These are phyloP conservation scores for Caenorhabditis japonica DNA, from an alignment of 2,888 invertebrate species.

Conservation along the genomic window DNA sequence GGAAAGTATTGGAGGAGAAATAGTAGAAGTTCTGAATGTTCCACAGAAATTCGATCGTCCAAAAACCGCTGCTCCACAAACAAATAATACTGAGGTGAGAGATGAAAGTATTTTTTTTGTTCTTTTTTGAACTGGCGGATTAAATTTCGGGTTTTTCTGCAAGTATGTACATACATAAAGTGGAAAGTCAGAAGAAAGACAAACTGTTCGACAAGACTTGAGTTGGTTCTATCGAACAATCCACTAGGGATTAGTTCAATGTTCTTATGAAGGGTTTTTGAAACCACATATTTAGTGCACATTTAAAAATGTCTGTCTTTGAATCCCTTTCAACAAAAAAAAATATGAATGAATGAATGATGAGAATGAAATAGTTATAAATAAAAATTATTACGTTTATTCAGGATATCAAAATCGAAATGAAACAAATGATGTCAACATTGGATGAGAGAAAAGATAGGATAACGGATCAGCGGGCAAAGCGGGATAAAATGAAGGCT, in stretches of 20 bases:
- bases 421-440: constrained; percentile 41
- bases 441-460: constrained; percentile 47
- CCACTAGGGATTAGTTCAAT: constrained; percentile 17
- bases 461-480: constrained; percentile 35
- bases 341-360: background rate
- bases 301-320: constrained; percentile 14
- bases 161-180: background rate
- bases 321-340: constrained; percentile 17
- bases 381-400: background rate
- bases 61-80: constrained; percentile 74
- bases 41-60: constrained; percentile 63
- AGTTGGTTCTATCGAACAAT: constrained; percentile 31
- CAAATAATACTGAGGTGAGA: constrained; percentile 53
- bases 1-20: constrained; percentile 70
- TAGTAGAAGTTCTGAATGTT: constrained; percentile 63
- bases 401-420: constrained; percentile 41
- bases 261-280: constrained; percentile 23
- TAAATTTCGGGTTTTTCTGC: constrained; percentile 12
- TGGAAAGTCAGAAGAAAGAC: constrained; percentile 7
- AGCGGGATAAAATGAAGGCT: constrained; percentile 20
- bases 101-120: background rate
- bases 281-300: constrained; percentile 3
- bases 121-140: too few species aligned
- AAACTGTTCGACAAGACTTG: constrained; percentile 6
- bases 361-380: background rate